These are phyloP conservation scores for Andrena bicolor DNA, from an alignment of 2,888 invertebrate genomes.

Conservation along the genomic window DNA sequence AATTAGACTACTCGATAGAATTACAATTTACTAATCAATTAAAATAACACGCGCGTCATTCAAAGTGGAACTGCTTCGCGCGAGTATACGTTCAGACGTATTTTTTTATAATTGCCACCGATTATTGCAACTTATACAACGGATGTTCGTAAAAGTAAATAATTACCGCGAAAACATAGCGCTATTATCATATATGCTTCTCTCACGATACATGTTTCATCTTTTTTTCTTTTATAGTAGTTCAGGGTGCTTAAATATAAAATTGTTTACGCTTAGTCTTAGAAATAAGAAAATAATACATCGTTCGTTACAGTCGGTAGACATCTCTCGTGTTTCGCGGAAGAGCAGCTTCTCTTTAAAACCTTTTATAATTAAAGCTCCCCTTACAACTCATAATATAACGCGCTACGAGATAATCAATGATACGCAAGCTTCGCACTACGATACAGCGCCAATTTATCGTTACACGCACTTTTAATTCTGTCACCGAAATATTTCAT, in stretches of 20 bases:
- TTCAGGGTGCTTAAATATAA: conserved; percentile 51
- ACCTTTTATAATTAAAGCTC: conserved; percentile 28
- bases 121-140: conserved; percentile 53
- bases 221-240: conserved; percentile 28
- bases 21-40: conserved; percentile 29
- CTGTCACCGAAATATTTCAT: conserved; percentile 34
- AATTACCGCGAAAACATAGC: conserved; percentile 32
- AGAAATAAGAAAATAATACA: conserved; percentile 63
- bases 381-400: conserved; percentile 37
- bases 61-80: conserved; percentile 22
- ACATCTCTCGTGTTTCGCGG: conserved; percentile 49
- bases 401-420: conserved; percentile 36
- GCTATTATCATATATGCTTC: conserved; percentile 27
- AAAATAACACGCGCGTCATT: conserved; percentile 29
- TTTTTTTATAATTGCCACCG: conserved; percentile 41
- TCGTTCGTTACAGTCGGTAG: conserved; percentile 53
- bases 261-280: conserved; percentile 53
- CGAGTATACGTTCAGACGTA: conserved; percentile 36
- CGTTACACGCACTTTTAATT: conserved; percentile 28
- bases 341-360: conserved; percentile 43
- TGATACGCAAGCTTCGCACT: conserved; percentile 26
- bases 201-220: conserved; percentile 7
- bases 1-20: conserved; percentile 52
- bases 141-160: conserved; percentile 39
- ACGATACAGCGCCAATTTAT: conserved; percentile 35